Conservation (phyloP, 1,140 invertebrate genomes). For the Calosoma granatense region DNA sequence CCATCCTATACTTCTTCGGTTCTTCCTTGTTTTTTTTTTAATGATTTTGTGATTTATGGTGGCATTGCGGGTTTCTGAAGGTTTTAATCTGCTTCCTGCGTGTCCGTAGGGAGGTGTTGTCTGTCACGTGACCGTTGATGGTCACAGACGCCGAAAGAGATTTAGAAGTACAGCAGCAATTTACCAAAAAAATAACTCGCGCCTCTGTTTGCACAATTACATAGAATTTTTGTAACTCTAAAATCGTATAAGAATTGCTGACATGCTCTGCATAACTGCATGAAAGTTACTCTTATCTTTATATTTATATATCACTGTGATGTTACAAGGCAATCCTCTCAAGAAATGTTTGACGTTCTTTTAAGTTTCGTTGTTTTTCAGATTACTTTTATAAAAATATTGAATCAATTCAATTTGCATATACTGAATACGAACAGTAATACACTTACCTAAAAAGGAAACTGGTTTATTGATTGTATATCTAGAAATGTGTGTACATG, state of each 20-base stretch:
- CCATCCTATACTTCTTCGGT: no score
- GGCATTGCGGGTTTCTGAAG: neutral
- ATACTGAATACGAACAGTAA: no score
- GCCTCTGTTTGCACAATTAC: neutral
- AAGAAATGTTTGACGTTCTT: no score
- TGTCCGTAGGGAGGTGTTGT: neutral
- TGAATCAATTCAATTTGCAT: no score
- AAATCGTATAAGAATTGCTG: no score
- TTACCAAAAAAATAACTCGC: no score
- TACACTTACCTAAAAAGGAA: no score
- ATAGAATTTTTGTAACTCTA: constrained; percentile 1
- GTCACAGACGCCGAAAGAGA: neutral
- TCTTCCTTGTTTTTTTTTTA: neutral
- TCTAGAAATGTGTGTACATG: no score
- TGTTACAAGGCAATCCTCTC: no score
- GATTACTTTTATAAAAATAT: no score
- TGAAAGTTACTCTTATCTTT: neutral
- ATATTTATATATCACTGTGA: neutral
- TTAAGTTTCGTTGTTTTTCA: no score
- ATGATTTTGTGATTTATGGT: constrained; percentile 1
- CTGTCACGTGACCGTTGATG: neutral
- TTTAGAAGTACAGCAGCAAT: neutral
- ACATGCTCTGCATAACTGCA: neutral
- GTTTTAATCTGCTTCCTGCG: neutral
- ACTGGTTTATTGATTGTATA: no score